Base-by-base conservation (phyloP, 2,113 vertebrate species). In the Oryzias melastigma region DNA sequence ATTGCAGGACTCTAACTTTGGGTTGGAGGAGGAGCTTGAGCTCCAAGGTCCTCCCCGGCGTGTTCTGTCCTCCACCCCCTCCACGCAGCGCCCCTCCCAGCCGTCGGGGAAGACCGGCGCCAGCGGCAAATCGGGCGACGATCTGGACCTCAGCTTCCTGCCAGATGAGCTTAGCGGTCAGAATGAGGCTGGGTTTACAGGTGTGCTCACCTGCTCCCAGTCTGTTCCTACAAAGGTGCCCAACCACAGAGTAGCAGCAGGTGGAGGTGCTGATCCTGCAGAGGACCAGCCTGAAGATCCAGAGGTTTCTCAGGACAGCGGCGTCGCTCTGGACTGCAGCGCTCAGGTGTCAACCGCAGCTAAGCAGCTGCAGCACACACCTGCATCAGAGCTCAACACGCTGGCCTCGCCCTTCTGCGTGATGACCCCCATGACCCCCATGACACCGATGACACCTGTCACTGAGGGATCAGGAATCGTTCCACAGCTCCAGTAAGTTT, bases 101-200 rank as follows among this genome's bases (percentile, higher is more conserved):
- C 71, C 71, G 8, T 89, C 68, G 0, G 35, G 1, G 1, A 78
- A 82, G 47, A 62, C 76, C 2, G 86, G 81, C 57, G 44, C 68
- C 18, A 85, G 91, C 6, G 44, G 83, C 0, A 52, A 79, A 3
- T 79, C 92, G 78, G 92, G 91, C 4, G 73, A 89, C 0, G 62
- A 84, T 0, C 88, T 96, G 67, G 96, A 99, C 81, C 92, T 99
- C 73, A 96, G 95, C 83, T 96, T 98, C 76, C 89, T 98, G 25
- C 94, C 94, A 7, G 96, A 98, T 78, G 94, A 96, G 4, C 73
- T 97, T 3, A 74, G 76, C 16, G 84, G 52, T 1, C 81, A 71
- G 45, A 73, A 71, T 0, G 47, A 66, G 47, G 20, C 3, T 18
- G 15, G 16, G 44, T n/a, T 46, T 46, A 46, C 44, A 16, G 16